Percentiles rank a stretch among this genome's conserved stretches.
Evolutionary conservation across 2,797 vertebrate genomes (phyloP).

Genomic region (Argya squamiceps): DNA sequence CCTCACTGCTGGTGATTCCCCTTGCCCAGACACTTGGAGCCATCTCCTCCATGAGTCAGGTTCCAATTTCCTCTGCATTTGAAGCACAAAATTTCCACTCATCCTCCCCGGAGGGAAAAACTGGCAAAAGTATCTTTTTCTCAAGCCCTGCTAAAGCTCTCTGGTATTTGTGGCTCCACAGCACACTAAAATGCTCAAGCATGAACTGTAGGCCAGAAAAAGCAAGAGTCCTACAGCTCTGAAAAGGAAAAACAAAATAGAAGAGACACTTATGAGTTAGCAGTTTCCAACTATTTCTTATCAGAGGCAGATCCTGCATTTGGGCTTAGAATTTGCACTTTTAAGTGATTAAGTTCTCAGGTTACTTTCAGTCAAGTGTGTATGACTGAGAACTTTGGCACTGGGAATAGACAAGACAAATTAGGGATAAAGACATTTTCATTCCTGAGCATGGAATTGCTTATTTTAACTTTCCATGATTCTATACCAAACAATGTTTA

Average conservation of each 20-base stretch:
- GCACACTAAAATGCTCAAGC: background rate
- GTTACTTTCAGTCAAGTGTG: conserved; percentile 28
- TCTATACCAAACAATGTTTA: background rate
- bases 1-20: background rate
- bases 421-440: background rate
- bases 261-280: background rate
- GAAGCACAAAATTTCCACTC: background rate
- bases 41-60: background rate
- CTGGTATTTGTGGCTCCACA: conserved; percentile 1
- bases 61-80: background rate
- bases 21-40: background rate
- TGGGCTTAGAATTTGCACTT: background rate
- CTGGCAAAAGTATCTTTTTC: background rate
- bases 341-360: conserved; percentile 7
- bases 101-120: background rate
- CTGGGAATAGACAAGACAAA: background rate
- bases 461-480: background rate
- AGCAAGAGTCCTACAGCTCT: background rate
- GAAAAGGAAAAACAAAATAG: background rate
- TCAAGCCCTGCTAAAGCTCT: background rate
- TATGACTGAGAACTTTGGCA: background rate
- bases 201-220: background rate
- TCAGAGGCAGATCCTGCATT: background rate
- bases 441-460: background rate
- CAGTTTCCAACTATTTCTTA: background rate